Evolutionary conservation across 2,888 invertebrate species (phyloP), one percentile per base, ranked within the genome.

Genomic region (Yponomeuta malinellus): DNA sequence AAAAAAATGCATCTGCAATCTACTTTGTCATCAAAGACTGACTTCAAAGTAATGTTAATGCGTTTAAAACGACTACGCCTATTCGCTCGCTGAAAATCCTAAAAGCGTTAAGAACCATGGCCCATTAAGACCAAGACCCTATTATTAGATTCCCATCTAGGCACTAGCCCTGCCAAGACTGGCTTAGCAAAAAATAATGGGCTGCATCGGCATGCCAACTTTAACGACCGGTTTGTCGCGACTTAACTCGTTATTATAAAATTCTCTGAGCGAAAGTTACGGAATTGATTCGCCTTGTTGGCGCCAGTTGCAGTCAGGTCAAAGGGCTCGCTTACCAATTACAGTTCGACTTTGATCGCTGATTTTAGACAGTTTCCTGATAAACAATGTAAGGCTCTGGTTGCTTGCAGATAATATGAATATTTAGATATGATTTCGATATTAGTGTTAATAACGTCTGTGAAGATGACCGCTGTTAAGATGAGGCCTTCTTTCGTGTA

Each of bases 141-240:
- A 89, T 89, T 87, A 87, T 88, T 89, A 89, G 88, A 89, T 87
- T 83, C 77, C 83, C 81, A 86, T 87, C 85, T 84, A 86, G 84
- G 82, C 77, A 81, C 83, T 80, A 79, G 78, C 79, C 80, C 78
- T 80, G 78, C 76, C 79, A 78, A 80, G 81, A 85, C 84, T 81
- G 79, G 87, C 86, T 85, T 83, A 84, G 86, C 84, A 85, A 89
- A 88, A 89, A 87, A 85, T 83, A 82, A 82, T 81, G 78, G 78
- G 72, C 69, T 69, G 72, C 77, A 75, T 81, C 78, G 84, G 79
- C 87, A 80, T 80, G 85, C 83, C 72, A 80, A 79, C 88, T 83
- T 89, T 84, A 83, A 79, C 78, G 89, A 85, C 88, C 89, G 81
- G 78, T 63, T 64, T n/a, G 29, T 48, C 81, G 83, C 79, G 75